Base-by-base conservation (phyloP, 2,888 invertebrate species). In the Cerastoderma edule region DNA sequence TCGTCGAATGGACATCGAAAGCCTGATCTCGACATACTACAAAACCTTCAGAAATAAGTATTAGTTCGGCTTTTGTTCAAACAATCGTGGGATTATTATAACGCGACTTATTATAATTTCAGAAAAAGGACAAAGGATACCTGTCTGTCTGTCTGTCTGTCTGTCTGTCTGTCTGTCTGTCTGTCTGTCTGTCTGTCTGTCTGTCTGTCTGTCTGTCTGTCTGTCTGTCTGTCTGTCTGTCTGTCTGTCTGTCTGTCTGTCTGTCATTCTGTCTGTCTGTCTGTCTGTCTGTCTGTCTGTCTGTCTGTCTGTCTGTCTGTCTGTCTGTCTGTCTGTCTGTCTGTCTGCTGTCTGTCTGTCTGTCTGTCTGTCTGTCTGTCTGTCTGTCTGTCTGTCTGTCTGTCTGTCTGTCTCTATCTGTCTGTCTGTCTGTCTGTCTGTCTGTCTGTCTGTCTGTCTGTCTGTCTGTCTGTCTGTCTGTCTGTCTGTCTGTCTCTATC, bases 81-180 rank as follows among this genome's bases (percentile, higher is more conserved):
- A n/a, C n/a, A n/a, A n/a, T n/a, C n/a, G n/a, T n/a, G n/a, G n/a
- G n/a, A n/a, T n/a, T n/a, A n/a, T n/a, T n/a, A n/a, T n/a, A n/a
- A n/a, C n/a, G n/a, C n/a, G n/a, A n/a, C n/a, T n/a, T n/a, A n/a
- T n/a, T n/a, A n/a, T n/a, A n/a, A n/a, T n/a, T n/a, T n/a, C n/a
- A n/a, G n/a, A n/a, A n/a, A n/a, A n/a, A n/a, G n/a, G n/a, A n/a
- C n/a, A 39, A 16, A 39, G 56, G 13, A 8, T 39, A 39, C 39
- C 22, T 53, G 53, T 53, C 53, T 53, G 53, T 53, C 53, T 53
- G 53, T 53, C 53, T 53, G 53, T 53, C 53, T 53, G 53, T 53
- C 53, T 53, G 53, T 53, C 53, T 53, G 53, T 53, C 53, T 53
- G 53, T 53, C 53, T 53, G 53, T 53, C 53, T 53, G 53, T 53